Evolutionary conservation across 2,113 vertebrate species (phyloP), one percentile per base, ranked within the genome.

Genomic region (Polypterus bichir): DNA sequence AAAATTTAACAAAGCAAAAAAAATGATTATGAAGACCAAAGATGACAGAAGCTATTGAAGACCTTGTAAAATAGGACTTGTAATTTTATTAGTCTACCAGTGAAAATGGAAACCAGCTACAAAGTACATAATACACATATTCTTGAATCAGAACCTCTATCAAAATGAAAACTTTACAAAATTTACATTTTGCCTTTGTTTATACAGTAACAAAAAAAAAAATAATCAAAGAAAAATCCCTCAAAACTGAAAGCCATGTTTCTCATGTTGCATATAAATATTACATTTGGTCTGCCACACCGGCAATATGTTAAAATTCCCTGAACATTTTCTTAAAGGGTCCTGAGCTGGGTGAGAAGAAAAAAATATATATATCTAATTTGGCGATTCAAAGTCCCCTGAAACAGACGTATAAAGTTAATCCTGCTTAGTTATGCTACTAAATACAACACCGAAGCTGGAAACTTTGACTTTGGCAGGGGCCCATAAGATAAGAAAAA

Each of bases 201-300:
- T 61, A 59, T 66, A 62, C 65, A 66, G 57, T 62, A 59, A 73
- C 73, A 77, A 79, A 63, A 10, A 63, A 77, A 76, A 66, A 60
- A 59, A 71, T 1, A 69, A 68, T 70, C 72, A 78, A 69, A 79
- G 79, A 81, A 71, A 75, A 76, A 66, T 61, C 65, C 76, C 77
- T 78, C 83, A 81, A 74, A 81, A 77, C 78, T 77, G 80, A 79
- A 74, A 74, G 59, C 60, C 65, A 64, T 59, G 64, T 54, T 51
- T 64, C 59, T 65, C 75, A 78, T 68, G 76, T 80, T 85, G 81
- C 80, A 86, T 82, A 83, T 84, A 84, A 87, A 82, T 79, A 76
- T 77, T 81, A 79, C 82, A 83, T 85, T 87, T 88, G 80, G 76
- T 83, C 81, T 85, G 78, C 76, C 75, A 71, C 54, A 48, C 55